These are phyloP conservation scores for Dryomyza anilis DNA, from an alignment of 2,888 invertebrate species.

Conservation along the genomic window DNA sequence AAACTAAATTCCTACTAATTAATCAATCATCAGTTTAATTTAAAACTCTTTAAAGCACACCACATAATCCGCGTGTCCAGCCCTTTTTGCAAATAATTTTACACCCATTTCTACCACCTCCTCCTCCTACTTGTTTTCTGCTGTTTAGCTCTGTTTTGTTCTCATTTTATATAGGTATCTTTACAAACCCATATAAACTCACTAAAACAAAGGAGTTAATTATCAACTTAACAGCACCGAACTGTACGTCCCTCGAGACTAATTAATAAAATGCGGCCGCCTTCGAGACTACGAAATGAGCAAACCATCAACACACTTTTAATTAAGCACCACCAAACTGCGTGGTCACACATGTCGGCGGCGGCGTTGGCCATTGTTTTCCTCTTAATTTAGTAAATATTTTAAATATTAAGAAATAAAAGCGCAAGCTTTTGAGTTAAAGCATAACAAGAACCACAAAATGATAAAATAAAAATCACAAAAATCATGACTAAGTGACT, in stretches of 20 bases:
- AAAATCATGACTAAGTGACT: too few relatives aligned
- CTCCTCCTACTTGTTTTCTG: not conserved
- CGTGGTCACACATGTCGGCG: not conserved
- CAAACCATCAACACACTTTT: constrained; percentile 21
- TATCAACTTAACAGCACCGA: constrained; percentile 11
- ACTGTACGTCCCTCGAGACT: constrained; percentile 9
- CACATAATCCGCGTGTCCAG: not conserved
- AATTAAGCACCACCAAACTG: constrained; percentile 17
- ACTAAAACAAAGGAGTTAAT: constrained; percentile 23
- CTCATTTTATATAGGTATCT: too few relatives aligned
- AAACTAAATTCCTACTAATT: too few relatives aligned
- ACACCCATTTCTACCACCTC: constrained; percentile 19
- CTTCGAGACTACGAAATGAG: constrained; percentile 7
- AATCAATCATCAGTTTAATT: not conserved
- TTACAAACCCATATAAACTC: too few relatives aligned
- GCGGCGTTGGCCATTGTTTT: constrained; percentile 9
- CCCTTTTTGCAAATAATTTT: constrained; percentile 12
- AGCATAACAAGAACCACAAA: too few relatives aligned
- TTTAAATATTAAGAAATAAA: constrained; percentile 17
- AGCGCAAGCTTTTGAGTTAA: too few relatives aligned
- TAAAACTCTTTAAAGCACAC: not conserved
- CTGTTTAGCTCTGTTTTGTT: not conserved
- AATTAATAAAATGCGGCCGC: constrained; percentile 19
- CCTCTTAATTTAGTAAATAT: constrained; percentile 20
- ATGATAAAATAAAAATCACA: too few relatives aligned